These are phyloP conservation scores for Pachliopta kotzebuea DNA, from an alignment of 2,888 invertebrate species.

Conservation along the genomic window DNA sequence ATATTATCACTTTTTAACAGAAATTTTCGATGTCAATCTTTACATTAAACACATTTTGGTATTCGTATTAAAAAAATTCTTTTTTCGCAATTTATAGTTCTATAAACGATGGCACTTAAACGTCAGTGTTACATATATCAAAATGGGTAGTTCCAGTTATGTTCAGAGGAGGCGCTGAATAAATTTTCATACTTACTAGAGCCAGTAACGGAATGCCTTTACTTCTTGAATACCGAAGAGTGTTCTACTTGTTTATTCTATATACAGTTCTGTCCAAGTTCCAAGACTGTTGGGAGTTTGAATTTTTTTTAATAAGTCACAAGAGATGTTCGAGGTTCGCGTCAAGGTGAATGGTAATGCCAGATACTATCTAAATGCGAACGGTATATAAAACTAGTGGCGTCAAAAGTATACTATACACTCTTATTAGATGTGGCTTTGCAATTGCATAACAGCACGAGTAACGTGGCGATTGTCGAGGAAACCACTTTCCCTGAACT, in stretches of 20 bases:
- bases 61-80: neutral
- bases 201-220: conserved; percentile 24
- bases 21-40: no score
- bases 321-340: neutral
- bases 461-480: conserved; percentile 14
- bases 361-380: conserved; percentile 6
- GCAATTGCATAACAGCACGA: conserved; percentile 19
- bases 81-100: neutral
- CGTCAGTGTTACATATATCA: conserved; percentile 19
- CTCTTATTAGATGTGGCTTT: conserved; percentile 13
- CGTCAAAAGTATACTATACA: neutral
- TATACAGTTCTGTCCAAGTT: conserved; percentile 12
- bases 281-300: conserved; percentile 17
- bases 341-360: neutral
- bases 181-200: conserved; percentile 27
- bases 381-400: neutral
- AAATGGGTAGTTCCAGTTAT: conserved; percentile 26
- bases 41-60: no score
- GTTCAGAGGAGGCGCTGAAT: conserved; percentile 26
- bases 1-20: no score
- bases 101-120: conserved; percentile 6
- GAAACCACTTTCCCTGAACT: conserved; percentile 20
- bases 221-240: conserved; percentile 28
- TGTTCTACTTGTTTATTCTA: conserved; percentile 25
- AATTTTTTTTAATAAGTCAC: conserved; percentile 16